Percentiles rank a stretch among this genome's conserved stretches.
Evolutionary conservation across 2,888 invertebrate genomes (phyloP).

Genomic region (Strigamia crassipes): DNA sequence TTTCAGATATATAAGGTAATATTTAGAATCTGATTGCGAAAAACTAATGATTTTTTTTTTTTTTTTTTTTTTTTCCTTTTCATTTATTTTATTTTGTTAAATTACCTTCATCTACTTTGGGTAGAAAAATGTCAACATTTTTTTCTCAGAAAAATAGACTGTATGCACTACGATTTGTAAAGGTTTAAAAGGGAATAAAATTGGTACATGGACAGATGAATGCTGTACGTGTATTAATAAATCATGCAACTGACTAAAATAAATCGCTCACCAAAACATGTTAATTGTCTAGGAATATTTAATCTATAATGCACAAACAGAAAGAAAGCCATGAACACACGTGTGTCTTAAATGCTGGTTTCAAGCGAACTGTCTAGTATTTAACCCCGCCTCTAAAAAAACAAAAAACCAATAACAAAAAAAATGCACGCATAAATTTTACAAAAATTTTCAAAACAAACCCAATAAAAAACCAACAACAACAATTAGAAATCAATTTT

Average conservation of each 20-base stretch:
- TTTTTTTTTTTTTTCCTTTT: conserved; percentile 13
- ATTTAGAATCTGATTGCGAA: conserved; percentile 35
- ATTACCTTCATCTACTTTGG: conserved; percentile 41
- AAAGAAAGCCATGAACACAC: conserved; percentile 39
- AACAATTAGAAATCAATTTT: background rate
- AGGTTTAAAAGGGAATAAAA: conserved; percentile 27
- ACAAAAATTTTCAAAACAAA: background rate
- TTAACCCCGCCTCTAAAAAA: conserved; percentile 1
- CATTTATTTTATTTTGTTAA: background rate
- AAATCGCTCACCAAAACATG: conserved; percentile 29
- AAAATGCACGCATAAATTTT: background rate
- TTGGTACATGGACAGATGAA: conserved; percentile 41
- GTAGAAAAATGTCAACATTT: conserved; percentile 45
- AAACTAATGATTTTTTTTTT: conserved; percentile 41
- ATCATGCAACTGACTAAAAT: conserved; percentile 34
- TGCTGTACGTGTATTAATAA: conserved; percentile 30
- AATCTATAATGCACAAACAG: conserved; percentile 37
- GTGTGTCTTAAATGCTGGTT: conserved; percentile 19
- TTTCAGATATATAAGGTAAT: conserved; percentile 47
- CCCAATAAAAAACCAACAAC: background rate
- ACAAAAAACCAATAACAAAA: background rate
- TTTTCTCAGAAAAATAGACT: conserved; percentile 47
- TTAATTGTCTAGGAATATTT: conserved; percentile 18
- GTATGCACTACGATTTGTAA: conserved; percentile 36
- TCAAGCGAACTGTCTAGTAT: background rate